These are phyloP conservation scores for Brevimyrus niger DNA, from an alignment of 2,113 vertebrate species.

Conservation along the genomic window DNA sequence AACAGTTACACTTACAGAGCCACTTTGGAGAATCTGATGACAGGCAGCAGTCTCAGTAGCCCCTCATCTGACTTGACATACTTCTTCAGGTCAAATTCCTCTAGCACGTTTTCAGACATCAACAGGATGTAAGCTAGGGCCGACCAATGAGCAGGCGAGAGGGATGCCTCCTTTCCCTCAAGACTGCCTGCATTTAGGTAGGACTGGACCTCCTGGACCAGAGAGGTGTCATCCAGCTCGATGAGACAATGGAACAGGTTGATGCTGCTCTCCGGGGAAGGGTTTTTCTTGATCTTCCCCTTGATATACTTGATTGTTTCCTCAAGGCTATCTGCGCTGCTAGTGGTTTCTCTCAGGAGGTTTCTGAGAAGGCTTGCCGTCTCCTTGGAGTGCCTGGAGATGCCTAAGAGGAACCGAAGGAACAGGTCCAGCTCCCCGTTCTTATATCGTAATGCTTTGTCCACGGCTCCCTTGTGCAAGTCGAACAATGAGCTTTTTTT, in stretches of 20 bases:
- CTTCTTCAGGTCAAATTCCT: slow-evolving; percentile 24
- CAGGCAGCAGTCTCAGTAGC: slow-evolving; percentile 12
- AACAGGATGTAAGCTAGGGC: slow-evolving; percentile 19
- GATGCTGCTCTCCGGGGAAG: slow-evolving; percentile 16
- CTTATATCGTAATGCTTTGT: slow-evolving; percentile 1
- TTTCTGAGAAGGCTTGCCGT: neutral
- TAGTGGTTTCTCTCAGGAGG: neutral
- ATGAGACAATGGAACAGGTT: slow-evolving; percentile 24
- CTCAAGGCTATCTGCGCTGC: neutral
- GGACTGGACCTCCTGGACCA: slow-evolving; percentile 10
- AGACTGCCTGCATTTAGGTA: neutral
- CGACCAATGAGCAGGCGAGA: slow-evolving; percentile 19
- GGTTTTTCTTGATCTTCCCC: slow-evolving; percentile 10
- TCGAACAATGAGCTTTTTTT: slow-evolving; percentile 16
- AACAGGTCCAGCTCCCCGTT: slow-evolving; percentile 27
- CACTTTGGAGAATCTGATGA: slow-evolving; percentile 12
- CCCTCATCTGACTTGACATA: slow-evolving; percentile 19
- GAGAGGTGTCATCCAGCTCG: slow-evolving; percentile 21
- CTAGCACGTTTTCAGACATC: slow-evolving; percentile 20
- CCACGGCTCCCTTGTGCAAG: slow-evolving; percentile 22
- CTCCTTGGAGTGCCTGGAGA: slow-evolving; percentile 11
- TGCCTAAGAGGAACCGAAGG: slow-evolving; percentile 25
- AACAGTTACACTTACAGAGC: slow-evolving; percentile 28
- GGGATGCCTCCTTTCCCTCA: neutral
- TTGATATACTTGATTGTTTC: slow-evolving; percentile 13